Conservation (phyloP, 2,113 vertebrate species). For the Hyla sarda region DNA sequence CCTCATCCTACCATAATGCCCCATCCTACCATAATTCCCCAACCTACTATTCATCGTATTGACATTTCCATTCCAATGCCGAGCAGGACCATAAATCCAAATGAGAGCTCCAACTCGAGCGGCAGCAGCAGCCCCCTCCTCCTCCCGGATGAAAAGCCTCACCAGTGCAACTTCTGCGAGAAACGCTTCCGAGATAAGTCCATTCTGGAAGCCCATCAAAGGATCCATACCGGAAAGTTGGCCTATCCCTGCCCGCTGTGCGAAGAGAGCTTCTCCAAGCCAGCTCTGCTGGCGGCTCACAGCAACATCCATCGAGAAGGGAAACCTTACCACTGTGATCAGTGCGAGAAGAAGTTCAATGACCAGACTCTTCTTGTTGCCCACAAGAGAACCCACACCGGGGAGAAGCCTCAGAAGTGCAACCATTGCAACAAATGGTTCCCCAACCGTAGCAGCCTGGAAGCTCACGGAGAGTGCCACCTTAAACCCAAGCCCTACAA, state of each 20-base stretch:
- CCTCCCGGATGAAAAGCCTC: conserved; percentile 7
- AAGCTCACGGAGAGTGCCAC: conserved; percentile 60
- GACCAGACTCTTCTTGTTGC: conserved; percentile 39
- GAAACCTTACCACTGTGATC: conserved; percentile 48
- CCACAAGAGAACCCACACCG: conserved; percentile 54
- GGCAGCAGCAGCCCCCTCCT: not conserved
- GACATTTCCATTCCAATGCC: not conserved
- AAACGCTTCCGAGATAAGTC: conserved; percentile 44
- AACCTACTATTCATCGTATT: not conserved
- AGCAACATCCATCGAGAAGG: conserved; percentile 40
- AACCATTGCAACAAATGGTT: conserved; percentile 56
- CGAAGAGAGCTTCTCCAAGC: conserved; percentile 49
- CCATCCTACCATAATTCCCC: too few species aligned
- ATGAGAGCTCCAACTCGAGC: not conserved
- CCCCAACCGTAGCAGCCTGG: conserved; percentile 48
- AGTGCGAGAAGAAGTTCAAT: conserved; percentile 47
- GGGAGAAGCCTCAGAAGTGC: conserved; percentile 54
- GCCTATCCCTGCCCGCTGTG: conserved; percentile 40
- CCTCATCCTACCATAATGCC: too few species aligned
- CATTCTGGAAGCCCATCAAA: conserved; percentile 44
- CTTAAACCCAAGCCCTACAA: conserved; percentile 60
- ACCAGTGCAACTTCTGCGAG: conserved; percentile 50
- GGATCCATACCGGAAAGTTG: conserved; percentile 43
- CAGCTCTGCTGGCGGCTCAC: conserved; percentile 14
- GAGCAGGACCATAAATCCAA: not conserved